Evolutionary conservation across 2,888 invertebrate species (phyloP).

Genomic region (Lysandra coridon): DNA sequence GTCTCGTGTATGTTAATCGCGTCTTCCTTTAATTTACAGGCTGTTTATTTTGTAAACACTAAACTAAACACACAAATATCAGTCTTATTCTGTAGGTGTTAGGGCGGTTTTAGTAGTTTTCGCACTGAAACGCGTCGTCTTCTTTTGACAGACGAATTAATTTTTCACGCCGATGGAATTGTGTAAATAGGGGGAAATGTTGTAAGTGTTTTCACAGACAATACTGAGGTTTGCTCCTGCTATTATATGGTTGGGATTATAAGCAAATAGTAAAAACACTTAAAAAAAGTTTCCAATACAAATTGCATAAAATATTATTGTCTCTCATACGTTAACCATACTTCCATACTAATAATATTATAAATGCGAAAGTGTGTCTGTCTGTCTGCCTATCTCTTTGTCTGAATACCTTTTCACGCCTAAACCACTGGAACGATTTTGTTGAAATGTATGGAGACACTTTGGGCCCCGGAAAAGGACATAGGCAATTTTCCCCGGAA

Average conservation of each 20-base stretch:
- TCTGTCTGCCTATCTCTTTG: too few species aligned
- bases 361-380: too few species aligned
- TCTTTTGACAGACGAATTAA: constrained; percentile 64
- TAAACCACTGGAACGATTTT: too few species aligned
- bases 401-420: too few species aligned
- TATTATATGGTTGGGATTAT: background rate
- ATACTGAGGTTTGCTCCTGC: background rate
- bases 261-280: background rate
- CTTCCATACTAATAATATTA: too few species aligned
- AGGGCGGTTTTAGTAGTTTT: constrained; percentile 29
- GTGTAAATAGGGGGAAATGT: constrained; percentile 61
- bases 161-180: constrained; percentile 69
- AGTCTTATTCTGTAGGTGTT: constrained; percentile 34
- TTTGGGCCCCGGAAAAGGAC: too few species aligned
- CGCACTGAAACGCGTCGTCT: constrained; percentile 60
- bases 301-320: too few species aligned
- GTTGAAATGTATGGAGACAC: too few species aligned
- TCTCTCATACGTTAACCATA: too few species aligned
- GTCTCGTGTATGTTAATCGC: constrained; percentile 71
- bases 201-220: constrained; percentile 39
- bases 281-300: too few species aligned
- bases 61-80: constrained; percentile 43
- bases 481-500: too few species aligned
- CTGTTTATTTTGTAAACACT: constrained; percentile 64
- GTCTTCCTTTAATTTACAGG: constrained; percentile 70